Base-by-base conservation (phyloP, 37 sponge, comb jelly and placozoan species). In the Chondrilla cf. caribensis region DNA sequence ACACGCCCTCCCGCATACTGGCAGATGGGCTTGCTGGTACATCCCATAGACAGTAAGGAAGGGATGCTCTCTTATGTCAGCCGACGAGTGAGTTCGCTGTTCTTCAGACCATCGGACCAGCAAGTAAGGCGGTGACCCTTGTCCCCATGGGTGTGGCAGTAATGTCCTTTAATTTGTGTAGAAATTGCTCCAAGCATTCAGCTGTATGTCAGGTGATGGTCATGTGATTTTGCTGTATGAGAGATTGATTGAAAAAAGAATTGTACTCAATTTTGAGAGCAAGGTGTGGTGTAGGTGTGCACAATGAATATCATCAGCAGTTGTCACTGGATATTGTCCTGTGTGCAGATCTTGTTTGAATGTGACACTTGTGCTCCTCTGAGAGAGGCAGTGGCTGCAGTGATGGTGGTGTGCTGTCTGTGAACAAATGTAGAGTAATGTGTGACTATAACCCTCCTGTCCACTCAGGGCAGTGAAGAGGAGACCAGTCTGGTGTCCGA, bases 31-130 rank as follows among this genome's bases (percentile, higher is more conserved):
- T n/a, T n/a, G n/a, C n/a, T n/a, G n/a, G n/a, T n/a, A n/a, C 51
- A 47, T 6, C 51, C 11, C 9, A 11, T 84, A 38, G 81, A 81
- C 0, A 0, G 26, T 4, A 80, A 81, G 15, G 54, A 78, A 0
- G 87, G 93, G 6, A 11, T 93, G 66, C 82, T 93, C 47, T 88
- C 93, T 19, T 90, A 87, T 7, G 66, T 93, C 67, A 84, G 93
- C 15, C 58, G 70, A 35, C 83, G 90, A 36, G 80, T 93, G 17
- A 86, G 79, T 77, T 87, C 93, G 3, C 77, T 92, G 5, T 84
- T 93, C 70, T 93, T 93, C 82, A 79, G 90, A 28, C 25, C 37
- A 31, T 11, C 66, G 0, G 65, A 58, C 17, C 58, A 87, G 25
- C 68, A 78, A 83, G 87, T 70, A 7, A 62, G 64, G 29, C 18